Evolutionary conservation across 2,888 invertebrate genomes (phyloP).

Genomic region (Philaethria dido): DNA sequence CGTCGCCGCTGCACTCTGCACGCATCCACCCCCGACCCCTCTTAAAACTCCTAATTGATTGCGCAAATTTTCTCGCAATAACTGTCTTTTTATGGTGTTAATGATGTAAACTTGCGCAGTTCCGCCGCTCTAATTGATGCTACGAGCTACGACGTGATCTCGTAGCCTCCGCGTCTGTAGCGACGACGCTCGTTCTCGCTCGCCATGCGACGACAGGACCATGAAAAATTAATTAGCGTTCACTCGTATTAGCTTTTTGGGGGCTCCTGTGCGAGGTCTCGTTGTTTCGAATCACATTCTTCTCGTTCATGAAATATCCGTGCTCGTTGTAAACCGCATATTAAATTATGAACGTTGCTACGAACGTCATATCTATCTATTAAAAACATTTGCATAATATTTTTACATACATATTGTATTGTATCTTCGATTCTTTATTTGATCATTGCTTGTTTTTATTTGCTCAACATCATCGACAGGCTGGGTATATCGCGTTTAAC

Average conservation of each 20-base stretch:
- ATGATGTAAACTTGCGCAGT: slow-evolving; percentile 81
- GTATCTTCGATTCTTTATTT: not conserved
- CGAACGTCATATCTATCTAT: not conserved
- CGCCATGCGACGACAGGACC: slow-evolving; percentile 62
- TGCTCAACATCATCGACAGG: not conserved
- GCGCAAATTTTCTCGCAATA: slow-evolving; percentile 83
- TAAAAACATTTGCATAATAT: not conserved
- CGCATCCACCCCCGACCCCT: slow-evolving; percentile 68
- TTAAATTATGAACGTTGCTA: slow-evolving; percentile 13
- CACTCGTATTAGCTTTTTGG: slow-evolving; percentile 57
- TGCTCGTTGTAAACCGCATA: slow-evolving; percentile 14
- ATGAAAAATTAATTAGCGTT: slow-evolving; percentile 72
- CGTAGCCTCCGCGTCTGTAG: slow-evolving; percentile 49
- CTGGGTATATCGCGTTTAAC: not conserved
- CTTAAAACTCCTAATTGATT: slow-evolving; percentile 83
- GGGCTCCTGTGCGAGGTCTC: slow-evolving; percentile 47
- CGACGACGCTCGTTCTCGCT: slow-evolving; percentile 54
- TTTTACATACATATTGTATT: not conserved
- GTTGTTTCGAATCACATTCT: slow-evolving; percentile 32
- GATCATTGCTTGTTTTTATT: not conserved
- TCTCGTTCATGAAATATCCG: slow-evolving; percentile 22
- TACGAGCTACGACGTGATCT: slow-evolving; percentile 55
- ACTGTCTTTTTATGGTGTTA: slow-evolving; percentile 83
- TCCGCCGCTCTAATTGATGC: slow-evolving; percentile 76
- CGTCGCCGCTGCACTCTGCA: slow-evolving; percentile 72